Evolutionary conservation across 2,888 invertebrate genomes (phyloP).

Genomic region (Auanema sp.): DNA sequence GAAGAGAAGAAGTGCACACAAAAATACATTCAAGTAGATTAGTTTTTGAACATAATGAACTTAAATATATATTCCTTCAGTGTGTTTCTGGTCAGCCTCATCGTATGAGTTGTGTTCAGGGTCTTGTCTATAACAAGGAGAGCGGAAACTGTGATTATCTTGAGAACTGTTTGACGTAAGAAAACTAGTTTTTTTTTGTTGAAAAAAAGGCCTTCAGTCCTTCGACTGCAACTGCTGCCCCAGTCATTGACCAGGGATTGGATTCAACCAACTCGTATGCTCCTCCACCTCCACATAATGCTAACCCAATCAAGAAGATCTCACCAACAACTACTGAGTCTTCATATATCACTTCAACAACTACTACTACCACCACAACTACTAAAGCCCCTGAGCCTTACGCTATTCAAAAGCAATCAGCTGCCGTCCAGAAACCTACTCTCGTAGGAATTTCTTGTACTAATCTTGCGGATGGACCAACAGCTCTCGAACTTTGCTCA

Average conservation of each 20-base stretch:
- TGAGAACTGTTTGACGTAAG: constrained; percentile 26
- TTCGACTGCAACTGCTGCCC: constrained; percentile 1
- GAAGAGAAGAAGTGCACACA: constrained; percentile 24
- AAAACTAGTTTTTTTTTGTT: neutral
- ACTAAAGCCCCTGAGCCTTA: neutral
- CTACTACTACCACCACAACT: constrained; percentile 15
- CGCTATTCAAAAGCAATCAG: neutral
- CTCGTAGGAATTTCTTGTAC: constrained; percentile 17
- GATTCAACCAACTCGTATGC: constrained; percentile 6
- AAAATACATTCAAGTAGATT: constrained; percentile 25
- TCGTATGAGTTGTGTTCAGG: constrained; percentile 21
- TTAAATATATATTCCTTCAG: constrained; percentile 8
- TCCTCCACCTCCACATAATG: neutral
- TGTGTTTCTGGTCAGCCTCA: constrained; percentile 21
- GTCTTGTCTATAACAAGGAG: constrained; percentile 26
- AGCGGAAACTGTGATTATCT: constrained; percentile 28
- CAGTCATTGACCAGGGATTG: neutral
- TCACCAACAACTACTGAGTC: neutral
- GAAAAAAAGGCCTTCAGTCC: neutral
- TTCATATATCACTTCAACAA: constrained; percentile 14
- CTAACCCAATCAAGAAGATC: neutral
- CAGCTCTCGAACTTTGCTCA: constrained; percentile 27
- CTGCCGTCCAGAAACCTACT: neutral
- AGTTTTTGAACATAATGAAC: neutral
- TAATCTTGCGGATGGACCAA: constrained; percentile 24